Evolutionary conservation across 2,797 vertebrate genomes (phyloP).

Genomic region (Eupleurogrammus muticus): DNA sequence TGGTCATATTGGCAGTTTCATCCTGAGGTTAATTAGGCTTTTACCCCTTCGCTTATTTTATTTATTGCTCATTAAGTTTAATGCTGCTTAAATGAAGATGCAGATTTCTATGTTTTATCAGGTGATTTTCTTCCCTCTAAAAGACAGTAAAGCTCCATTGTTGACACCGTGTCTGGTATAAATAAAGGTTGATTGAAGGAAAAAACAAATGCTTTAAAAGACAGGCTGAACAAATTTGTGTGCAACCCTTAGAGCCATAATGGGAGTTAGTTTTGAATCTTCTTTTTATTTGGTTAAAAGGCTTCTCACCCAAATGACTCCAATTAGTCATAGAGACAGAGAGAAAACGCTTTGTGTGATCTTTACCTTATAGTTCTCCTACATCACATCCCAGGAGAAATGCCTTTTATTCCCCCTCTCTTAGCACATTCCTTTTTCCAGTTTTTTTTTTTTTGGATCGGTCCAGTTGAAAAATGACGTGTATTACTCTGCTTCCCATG

Average conservation of each 20-base stretch:
- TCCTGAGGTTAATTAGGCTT: neutral
- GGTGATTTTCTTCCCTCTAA: neutral
- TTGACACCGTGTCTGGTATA: neutral
- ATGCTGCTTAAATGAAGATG: constrained; percentile 4
- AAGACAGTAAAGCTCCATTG: neutral
- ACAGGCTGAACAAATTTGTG: neutral
- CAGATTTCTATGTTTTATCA: neutral
- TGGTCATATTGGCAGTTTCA: constrained; percentile 2
- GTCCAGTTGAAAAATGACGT: constrained; percentile 67
- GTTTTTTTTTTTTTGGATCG: constrained; percentile 26
- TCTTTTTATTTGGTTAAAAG: constrained; percentile 50
- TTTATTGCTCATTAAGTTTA: constrained; percentile 19
- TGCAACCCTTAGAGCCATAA: constrained; percentile 7
- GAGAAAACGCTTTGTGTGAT: constrained; percentile 30
- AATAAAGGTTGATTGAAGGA: constrained; percentile 2
- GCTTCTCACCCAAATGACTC: constrained; percentile 41
- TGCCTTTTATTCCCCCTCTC: constrained; percentile 54
- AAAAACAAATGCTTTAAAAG: constrained; percentile 7
- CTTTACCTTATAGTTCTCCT: constrained; percentile 40
- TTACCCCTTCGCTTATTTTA: neutral
- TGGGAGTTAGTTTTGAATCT: constrained; percentile 17
- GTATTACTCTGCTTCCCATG: constrained; percentile 68
- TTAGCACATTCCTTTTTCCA: constrained; percentile 55
- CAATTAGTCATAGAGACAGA: constrained; percentile 31
- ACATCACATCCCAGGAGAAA: constrained; percentile 57